Base-by-base conservation (phyloP, 1,140 invertebrate species). In the Scaptomyza montana region DNA sequence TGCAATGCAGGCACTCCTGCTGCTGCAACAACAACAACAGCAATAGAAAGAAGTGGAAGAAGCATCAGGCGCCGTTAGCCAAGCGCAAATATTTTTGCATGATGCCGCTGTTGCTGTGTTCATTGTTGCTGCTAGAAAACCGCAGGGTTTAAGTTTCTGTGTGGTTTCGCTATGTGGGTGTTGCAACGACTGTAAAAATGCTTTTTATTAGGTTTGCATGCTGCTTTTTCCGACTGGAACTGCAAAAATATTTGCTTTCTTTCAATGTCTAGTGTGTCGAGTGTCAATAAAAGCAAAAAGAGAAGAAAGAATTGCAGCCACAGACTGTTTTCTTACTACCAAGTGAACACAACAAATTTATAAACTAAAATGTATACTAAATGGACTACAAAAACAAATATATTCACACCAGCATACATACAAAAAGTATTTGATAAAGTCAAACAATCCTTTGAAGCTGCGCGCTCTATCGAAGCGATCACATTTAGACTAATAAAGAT, bases 31-130 rank as follows among this genome's bases (percentile, higher is more conserved):
- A 43, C 78, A 78, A 28, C 68, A 43, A 39, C 6, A 36, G 13
- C 57, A 43, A 39, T 1, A 36, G 16, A 16, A 16, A 36, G 33
- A 36, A 36, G 33, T 25, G 3, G 21, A 25, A 25, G 21, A 25
- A 36, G 33, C 33, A 36, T 6, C 39, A n/a, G 68, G 39, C 51
- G 60, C 50, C 55, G 50, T 59, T 53, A 74, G 56, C 70, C 56
- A 69, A 80, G 81, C 78, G 78, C 74, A 86, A 86, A 86, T 86
- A 86, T 86, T 86, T 86, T 80, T 72, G 70, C 61, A 56, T 73
- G 63, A 62, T 67, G 59, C 50, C 57, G 53, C 76, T 43, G 39
- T 2, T 33, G 30, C 30, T 72, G 70, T 56, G 53, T 73, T 60
- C 66, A 62, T 59, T 45, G 60, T 62, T 67, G 64, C 50, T 62